A percentile compares a stretch with the other conserved stretches of the same genome.
These are phyloP conservation scores for Strix uralensis DNA, from an alignment of 2,113 vertebrate genomes.

Conservation along the genomic window DNA sequence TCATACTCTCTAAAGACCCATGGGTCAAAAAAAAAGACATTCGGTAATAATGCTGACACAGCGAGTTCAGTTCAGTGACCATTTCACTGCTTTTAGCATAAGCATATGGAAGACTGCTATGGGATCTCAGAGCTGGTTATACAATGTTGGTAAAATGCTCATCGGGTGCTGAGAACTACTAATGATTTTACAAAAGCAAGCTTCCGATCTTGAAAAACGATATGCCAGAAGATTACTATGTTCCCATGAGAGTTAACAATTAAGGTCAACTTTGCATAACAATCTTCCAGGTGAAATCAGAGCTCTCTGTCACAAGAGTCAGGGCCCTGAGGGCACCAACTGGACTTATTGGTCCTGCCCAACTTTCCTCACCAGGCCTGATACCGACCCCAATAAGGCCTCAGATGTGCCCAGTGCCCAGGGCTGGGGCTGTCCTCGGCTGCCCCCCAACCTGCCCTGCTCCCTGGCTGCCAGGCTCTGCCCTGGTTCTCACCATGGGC, in stretches of 20 bases:
- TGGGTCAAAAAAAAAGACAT: neutral
- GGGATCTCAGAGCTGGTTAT: neutral
- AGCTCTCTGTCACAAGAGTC: neutral
- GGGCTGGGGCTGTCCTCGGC: neutral
- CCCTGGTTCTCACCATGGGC: neutral
- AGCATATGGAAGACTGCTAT: neutral
- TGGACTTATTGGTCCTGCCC: neutral
- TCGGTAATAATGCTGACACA: neutral
- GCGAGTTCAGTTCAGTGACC: neutral
- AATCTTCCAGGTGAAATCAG: neutral
- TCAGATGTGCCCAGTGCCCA: neutral
- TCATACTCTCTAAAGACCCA: neutral
- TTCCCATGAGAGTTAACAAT: neutral
- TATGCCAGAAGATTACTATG: neutral
- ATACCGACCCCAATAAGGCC: neutral
- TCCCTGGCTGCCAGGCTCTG: neutral
- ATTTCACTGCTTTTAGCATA: neutral
- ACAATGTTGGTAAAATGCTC: accelerated
- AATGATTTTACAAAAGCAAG: neutral
- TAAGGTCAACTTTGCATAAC: neutral
- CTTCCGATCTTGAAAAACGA: neutral
- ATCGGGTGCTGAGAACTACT: neutral
- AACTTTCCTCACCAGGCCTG: neutral
- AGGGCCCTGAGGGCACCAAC: neutral
- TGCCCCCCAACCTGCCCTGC: neutral